These are phyloP conservation scores for Ophioninae sp. DNA, from an alignment of 2,888 invertebrate species.

Conservation along the genomic window DNA sequence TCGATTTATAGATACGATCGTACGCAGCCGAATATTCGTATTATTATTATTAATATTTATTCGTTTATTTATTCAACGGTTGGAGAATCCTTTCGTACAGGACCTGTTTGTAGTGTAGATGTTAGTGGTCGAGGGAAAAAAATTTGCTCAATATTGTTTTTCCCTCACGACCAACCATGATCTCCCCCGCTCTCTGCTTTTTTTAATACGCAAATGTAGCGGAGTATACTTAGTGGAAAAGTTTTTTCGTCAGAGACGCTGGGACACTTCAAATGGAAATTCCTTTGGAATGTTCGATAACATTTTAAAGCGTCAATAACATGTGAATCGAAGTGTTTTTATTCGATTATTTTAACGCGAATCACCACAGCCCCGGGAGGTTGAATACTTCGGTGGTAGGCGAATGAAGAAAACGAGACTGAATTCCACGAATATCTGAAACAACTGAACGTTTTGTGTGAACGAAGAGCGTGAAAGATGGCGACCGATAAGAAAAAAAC, in stretches of 20 bases:
- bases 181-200: slow-evolving; percentile 1
- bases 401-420: slow-evolving; percentile 35
- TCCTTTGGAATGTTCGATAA: neutral
- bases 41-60: slow-evolving; percentile 41
- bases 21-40: slow-evolving; percentile 30
- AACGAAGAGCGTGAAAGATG: slow-evolving; percentile 11
- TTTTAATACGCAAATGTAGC: neutral
- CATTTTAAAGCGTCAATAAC: neutral
- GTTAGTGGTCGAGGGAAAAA: slow-evolving; percentile 3
- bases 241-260: neutral
- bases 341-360: neutral
- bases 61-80: slow-evolving; percentile 24
- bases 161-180: neutral
- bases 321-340: neutral
- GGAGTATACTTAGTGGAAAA: neutral
- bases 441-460: slow-evolving; percentile 27
- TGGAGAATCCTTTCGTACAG: slow-evolving; percentile 2
- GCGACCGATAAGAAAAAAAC: slow-evolving; percentile 3
- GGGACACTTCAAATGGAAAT: neutral
- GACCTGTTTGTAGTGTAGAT: neutral
- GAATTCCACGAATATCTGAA: slow-evolving; percentile 28
- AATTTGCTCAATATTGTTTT: slow-evolving; percentile 6
- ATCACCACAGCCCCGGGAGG: neutral
- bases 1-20: slow-evolving; percentile 32
- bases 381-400: slow-evolving; percentile 27